phyloP scores from a whole-genome alignment of 1,140 invertebrate species.

The Heliconius nattereri region DNA sequence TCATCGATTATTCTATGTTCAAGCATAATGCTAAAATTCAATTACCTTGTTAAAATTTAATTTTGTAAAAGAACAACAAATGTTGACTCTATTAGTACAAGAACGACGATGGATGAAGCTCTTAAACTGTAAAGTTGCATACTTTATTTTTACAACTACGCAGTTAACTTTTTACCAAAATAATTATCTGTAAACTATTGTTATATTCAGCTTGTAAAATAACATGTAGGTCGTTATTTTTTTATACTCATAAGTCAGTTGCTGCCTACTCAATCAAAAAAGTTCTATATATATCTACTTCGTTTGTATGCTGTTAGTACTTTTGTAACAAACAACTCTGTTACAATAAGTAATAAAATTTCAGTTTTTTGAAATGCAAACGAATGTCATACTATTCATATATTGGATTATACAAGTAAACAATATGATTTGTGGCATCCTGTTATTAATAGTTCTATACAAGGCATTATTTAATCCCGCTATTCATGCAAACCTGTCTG shows the following conservation, averaged over 20 bases:
- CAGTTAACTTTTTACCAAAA: conserved; percentile 48
- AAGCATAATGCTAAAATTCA: neutral
- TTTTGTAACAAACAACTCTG: neutral
- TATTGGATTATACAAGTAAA: conserved; percentile 12
- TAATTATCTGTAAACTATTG: conserved; percentile 49
- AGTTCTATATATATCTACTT: neutral
- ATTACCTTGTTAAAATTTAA: neutral
- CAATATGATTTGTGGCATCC: conserved; percentile 34
- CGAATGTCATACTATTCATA: neutral
- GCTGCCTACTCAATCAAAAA: neutral
- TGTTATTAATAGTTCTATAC: conserved; percentile 38
- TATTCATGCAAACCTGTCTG: conserved; percentile 43
- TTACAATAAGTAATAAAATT: neutral
- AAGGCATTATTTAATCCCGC: conserved; percentile 39
- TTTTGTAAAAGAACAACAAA: too few relatives aligned
- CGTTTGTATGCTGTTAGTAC: too few relatives aligned
- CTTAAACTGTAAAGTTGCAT: neutral
- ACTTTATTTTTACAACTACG: conserved; percentile 35
- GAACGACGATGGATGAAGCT: neutral
- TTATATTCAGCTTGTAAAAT: conserved; percentile 58
- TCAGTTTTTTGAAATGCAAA: neutral
- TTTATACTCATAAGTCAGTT: conserved; percentile 57
- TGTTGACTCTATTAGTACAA: too few relatives aligned
- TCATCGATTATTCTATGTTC: too few relatives aligned
- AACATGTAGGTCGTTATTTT: conserved; percentile 57